These are phyloP conservation scores for Psammodynastes pulverulentus DNA, from an alignment of 2,113 vertebrate genomes.

Conservation along the genomic window DNA sequence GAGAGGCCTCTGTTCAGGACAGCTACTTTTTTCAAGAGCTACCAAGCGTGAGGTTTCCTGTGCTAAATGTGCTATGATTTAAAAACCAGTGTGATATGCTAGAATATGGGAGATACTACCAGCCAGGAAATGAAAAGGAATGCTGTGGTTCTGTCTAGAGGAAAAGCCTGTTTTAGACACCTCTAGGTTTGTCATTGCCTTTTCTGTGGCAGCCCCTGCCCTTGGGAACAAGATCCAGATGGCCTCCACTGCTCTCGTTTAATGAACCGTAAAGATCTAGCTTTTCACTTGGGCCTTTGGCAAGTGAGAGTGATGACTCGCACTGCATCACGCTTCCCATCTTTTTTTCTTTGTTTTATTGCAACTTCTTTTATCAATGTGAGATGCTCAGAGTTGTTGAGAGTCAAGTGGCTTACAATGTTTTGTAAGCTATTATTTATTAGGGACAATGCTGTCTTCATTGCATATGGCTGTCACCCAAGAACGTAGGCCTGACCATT, in stretches of 20 bases:
- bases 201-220: background rate
- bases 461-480: background rate
- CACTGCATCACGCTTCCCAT: background rate
- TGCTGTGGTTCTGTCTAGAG: slow-evolving; percentile 15
- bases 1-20: slow-evolving; percentile 66
- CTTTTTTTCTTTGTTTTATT: background rate
- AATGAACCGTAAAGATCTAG: background rate
- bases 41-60: slow-evolving; percentile 59
- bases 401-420: background rate
- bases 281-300: background rate
- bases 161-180: background rate
- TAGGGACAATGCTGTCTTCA: background rate
- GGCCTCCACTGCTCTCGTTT: background rate
- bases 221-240: background rate
- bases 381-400: background rate
- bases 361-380: background rate
- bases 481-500: background rate
- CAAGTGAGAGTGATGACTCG: background rate
- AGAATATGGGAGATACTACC: background rate
- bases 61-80: slow-evolving; percentile 67
- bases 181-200: background rate
- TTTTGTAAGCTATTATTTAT: background rate
- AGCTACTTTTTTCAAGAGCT: slow-evolving; percentile 69
- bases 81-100: slow-evolving; percentile 34
- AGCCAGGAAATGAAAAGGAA: background rate